Evolutionary conservation across 1,140 invertebrate species (phyloP).

Genomic region (Philaenus spumarius): DNA sequence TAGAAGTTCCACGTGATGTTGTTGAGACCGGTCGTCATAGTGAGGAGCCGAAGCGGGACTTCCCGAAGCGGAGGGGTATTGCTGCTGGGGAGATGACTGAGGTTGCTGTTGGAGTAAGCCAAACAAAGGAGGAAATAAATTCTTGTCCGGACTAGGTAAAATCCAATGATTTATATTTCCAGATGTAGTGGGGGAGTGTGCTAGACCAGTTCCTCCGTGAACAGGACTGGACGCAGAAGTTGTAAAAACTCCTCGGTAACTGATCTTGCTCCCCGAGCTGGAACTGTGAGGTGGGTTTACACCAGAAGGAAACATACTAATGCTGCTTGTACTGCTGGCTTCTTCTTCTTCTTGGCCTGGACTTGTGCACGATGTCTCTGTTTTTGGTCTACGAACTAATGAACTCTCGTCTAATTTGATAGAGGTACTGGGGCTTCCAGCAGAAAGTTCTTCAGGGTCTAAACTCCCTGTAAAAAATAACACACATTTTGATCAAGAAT

Average conservation of each 20-base stretch:
- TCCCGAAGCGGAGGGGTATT: conserved; percentile 17
- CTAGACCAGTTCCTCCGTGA: conserved; percentile 34
- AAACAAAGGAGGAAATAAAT: conserved; percentile 50
- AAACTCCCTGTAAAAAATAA: conserved; percentile 69
- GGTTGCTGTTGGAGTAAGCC: conserved; percentile 40
- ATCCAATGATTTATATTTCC: conserved; percentile 43
- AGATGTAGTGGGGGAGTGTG: conserved; percentile 28
- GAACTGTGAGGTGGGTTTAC: conserved; percentile 31
- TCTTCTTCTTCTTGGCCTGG: conserved; percentile 58
- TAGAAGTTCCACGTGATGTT: conserved; percentile 49
- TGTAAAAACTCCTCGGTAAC: conserved; percentile 62
- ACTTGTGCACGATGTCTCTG: conserved; percentile 40
- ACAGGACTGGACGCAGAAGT: conserved; percentile 49
- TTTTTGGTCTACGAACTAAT: conserved; percentile 34
- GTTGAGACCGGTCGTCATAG: conserved; percentile 45
- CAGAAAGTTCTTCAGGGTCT: conserved; percentile 66
- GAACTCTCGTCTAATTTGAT: conserved; percentile 28
- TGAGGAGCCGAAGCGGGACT: conserved; percentile 33
- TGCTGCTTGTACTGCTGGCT: conserved; percentile 49
- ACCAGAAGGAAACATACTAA: conserved; percentile 51
- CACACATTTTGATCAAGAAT: too few species aligned
- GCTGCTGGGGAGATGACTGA: conserved; percentile 36
- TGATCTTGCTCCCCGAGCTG: conserved; percentile 48
- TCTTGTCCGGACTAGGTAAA: conserved; percentile 54
- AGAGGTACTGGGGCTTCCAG: conserved; percentile 36